Evolutionary conservation across 2,888 invertebrate species (phyloP).

Genomic region (Phortica magna): DNA sequence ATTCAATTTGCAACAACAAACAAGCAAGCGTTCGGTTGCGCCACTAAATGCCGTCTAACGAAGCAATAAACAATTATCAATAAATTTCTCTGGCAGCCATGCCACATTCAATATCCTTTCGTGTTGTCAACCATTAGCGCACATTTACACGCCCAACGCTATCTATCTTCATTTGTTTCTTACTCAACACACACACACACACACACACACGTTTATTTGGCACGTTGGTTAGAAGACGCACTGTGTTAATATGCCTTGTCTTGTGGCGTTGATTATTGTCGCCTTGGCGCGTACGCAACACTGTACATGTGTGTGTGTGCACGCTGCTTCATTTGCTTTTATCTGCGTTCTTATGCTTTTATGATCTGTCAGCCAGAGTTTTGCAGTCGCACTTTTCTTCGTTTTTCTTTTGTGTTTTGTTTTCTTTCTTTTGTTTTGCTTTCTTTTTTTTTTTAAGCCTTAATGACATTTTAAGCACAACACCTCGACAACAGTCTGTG

Average conservation of each 20-base stretch:
- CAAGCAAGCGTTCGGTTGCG: conserved; percentile 41
- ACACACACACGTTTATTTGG: not conserved
- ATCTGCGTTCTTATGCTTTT: conserved; percentile 45
- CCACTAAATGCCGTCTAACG: conserved; percentile 60
- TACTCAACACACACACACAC: not conserved
- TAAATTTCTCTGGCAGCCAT: conserved; percentile 56
- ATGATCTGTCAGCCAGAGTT: conserved; percentile 52
- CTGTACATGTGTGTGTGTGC: not conserved
- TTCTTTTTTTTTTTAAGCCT: conserved; percentile 51
- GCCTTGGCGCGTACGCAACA: not conserved
- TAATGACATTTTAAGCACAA: conserved; percentile 68
- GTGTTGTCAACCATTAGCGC: conserved; percentile 17
- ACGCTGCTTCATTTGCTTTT: conserved; percentile 21
- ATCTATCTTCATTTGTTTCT: not conserved
- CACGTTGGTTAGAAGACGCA: not conserved
- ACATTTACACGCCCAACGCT: not conserved
- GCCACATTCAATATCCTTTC: too few species aligned
- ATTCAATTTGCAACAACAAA: conserved; percentile 73
- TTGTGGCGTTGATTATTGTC: conserved; percentile 49
- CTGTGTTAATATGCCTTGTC: not conserved
- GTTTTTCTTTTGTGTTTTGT: conserved; percentile 26
- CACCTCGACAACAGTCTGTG: conserved; percentile 4
- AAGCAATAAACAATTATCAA: conserved; percentile 75
- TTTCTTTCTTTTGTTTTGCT: conserved; percentile 48
- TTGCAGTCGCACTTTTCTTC: conserved; percentile 15